phyloP scores from a whole-genome alignment of 2,113 vertebrate genomes.

The Xyrauchen texanus region DNA sequence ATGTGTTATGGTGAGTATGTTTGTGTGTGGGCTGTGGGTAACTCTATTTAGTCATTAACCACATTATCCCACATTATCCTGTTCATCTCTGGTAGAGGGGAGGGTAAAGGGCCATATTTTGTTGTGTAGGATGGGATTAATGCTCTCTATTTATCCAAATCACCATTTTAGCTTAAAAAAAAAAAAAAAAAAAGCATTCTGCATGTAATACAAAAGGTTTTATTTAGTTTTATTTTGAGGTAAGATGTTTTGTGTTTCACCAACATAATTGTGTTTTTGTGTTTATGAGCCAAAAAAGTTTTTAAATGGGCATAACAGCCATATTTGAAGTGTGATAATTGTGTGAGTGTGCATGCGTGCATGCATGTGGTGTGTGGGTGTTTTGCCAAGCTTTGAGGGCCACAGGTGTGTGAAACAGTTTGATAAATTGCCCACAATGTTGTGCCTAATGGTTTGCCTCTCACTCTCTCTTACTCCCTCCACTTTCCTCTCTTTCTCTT shows the following conservation, averaged over 20 bases:
- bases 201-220: constrained; percentile 1
- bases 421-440: constrained; percentile 39
- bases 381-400: constrained; percentile 15
- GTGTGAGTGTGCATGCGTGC: neutral
- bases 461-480: neutral
- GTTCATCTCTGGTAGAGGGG: neutral
- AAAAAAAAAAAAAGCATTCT: neutral
- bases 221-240: neutral
- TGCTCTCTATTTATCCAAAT: neutral
- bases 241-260: neutral
- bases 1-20: neutral
- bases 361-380: neutral
- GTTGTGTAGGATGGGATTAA: constrained; percentile 45
- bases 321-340: constrained; percentile 7
- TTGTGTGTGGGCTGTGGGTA: constrained; percentile 30
- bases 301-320: constrained; percentile 5
- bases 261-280: neutral
- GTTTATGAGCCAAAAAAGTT: neutral
- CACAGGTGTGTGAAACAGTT: constrained; percentile 36
- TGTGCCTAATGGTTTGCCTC: constrained; percentile 27
- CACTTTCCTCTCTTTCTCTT: neutral
- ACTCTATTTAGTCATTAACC: constrained; percentile 44
- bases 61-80: constrained; percentile 46
- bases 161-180: neutral
- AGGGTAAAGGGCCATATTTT: constrained; percentile 12